Base-by-base conservation (phyloP, 2,888 invertebrate species). In the Tethea ocularis region DNA sequence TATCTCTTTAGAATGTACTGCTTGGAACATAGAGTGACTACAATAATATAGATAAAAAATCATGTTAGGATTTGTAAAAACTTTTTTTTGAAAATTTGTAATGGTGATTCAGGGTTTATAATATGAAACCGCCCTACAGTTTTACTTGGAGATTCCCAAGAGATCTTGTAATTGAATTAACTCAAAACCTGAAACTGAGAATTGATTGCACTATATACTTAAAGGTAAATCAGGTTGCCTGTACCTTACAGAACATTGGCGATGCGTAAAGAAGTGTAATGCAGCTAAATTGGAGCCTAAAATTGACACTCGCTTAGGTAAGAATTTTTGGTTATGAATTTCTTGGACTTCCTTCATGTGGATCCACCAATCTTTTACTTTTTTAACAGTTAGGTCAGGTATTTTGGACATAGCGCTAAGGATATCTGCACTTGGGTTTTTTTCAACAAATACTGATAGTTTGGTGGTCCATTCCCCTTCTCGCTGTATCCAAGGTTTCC, bases 261-360 rank as follows among this genome's bases (percentile, higher is more conserved):
- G 94, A 80, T 93, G 93, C 1, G 97, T 92, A 55, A 98, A 88
- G 83, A 98, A 98, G 89, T 98, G 97, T 10, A 98, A 96, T 0
- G 97, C 95, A 1, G 97, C 98, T 67, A 99, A 87, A 83, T 99
- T 97, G 38, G 95, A 89, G 0, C 98, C 98, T 1, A 97, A 84
- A 41, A 91, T 86, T 60, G 94, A 80, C 67, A 95, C 94, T 61
- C 96, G 89, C 58, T 95, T 93, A 0, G 93, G 84, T 7, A 95
- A 82, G 78, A 89, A 96, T 60, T 88, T 91, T 75, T 97, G 96
- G 76, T 94, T 89, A 58, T 90, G 82, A 33, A 94, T 93, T 66
- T 95, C 94, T 60, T 85, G 86, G 0, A 90, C 74, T 56, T 87
- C 87, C 66, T 93, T 86, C 67, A 93, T 93, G 1, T 86, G 84